Evolutionary conservation across 2,888 invertebrate genomes (phyloP).

Genomic region (Drosophila meridionalis): DNA sequence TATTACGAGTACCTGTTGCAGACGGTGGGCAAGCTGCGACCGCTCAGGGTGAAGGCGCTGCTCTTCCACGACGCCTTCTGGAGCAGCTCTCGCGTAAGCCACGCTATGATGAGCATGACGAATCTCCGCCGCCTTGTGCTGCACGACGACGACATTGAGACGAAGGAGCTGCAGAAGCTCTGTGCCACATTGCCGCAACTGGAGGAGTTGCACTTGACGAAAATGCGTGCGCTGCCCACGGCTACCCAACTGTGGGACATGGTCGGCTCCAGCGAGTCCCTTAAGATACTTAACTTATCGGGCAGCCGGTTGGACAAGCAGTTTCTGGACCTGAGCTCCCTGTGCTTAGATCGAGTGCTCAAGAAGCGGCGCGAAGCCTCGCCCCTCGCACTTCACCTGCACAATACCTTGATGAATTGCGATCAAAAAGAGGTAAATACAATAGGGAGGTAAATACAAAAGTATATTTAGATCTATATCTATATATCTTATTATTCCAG

Average conservation of each 20-base stretch:
- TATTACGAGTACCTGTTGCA: constrained; percentile 34
- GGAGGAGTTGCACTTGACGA: constrained; percentile 58
- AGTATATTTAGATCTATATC: neutral
- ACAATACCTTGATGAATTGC: constrained; percentile 16
- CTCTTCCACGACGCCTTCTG: constrained; percentile 54
- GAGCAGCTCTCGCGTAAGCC: constrained; percentile 26
- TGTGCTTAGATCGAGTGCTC: neutral
- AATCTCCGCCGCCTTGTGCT: constrained; percentile 48
- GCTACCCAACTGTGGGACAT: constrained; percentile 46
- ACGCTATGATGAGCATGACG: constrained; percentile 20
- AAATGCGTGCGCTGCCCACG: constrained; percentile 52
- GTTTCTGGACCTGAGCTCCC: constrained; percentile 15
- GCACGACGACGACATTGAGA: constrained; percentile 51
- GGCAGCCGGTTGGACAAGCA: constrained; percentile 21
- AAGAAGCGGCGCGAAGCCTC: neutral
- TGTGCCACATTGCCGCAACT: constrained; percentile 35
- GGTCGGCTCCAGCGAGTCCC: constrained; percentile 4
- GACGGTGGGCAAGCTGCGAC: constrained; percentile 23
- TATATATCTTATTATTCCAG: constrained; percentile 13
- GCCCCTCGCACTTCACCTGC: constrained; percentile 34
- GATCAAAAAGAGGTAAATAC: constrained; percentile 13
- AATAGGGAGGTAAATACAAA: too few relatives aligned
- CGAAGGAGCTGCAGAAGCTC: constrained; percentile 37
- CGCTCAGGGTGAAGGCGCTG: constrained; percentile 38
- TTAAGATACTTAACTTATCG: constrained; percentile 47